phyloP scores from a whole-genome alignment of 2,113 vertebrate species.

The Chaenogobius annularis region DNA sequence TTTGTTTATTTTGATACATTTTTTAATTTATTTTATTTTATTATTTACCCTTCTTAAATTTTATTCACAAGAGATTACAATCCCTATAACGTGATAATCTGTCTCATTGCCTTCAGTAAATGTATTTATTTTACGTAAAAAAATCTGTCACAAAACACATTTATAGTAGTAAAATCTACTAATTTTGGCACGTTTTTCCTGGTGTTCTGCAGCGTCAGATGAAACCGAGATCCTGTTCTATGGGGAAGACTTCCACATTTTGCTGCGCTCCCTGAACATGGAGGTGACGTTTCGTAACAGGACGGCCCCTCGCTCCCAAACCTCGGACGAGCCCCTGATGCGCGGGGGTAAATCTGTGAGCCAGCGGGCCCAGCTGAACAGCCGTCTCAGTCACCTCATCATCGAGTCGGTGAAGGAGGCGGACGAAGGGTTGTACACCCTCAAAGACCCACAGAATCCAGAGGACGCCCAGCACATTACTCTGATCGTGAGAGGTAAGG shows the following conservation, averaged over 20 bases:
- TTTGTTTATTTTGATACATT: no score
- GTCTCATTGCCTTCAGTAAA: no score
- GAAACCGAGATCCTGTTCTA: conserved; percentile 53
- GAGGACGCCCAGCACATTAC: conserved; percentile 34
- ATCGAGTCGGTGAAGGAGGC: conserved; percentile 66
- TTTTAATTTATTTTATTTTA: no score
- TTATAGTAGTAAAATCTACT: no score
- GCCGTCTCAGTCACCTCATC: conserved; percentile 55
- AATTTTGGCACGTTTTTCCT: neutral
- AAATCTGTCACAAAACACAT: no score
- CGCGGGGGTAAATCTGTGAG: conserved; percentile 19
- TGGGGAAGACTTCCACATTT: conserved; percentile 73
- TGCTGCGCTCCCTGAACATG: conserved; percentile 19
- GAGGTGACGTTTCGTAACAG: conserved; percentile 64
- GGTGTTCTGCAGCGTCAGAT: conserved; percentile 8
- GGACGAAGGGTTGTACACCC: conserved; percentile 74
- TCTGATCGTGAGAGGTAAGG: conserved; percentile 74
- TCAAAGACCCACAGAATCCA: conserved; percentile 51
- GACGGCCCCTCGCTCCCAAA: neutral
- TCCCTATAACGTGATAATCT: no score
- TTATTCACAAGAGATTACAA: no score
- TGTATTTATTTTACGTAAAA: no score
- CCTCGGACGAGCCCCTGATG: conserved; percentile 56
- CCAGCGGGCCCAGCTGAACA: conserved; percentile 57
- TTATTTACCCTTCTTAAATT: no score